Percentiles rank a stretch among this genome's conserved stretches.
Evolutionary conservation across 2,888 invertebrate species (phyloP).

Genomic region (Octodonta nipae): DNA sequence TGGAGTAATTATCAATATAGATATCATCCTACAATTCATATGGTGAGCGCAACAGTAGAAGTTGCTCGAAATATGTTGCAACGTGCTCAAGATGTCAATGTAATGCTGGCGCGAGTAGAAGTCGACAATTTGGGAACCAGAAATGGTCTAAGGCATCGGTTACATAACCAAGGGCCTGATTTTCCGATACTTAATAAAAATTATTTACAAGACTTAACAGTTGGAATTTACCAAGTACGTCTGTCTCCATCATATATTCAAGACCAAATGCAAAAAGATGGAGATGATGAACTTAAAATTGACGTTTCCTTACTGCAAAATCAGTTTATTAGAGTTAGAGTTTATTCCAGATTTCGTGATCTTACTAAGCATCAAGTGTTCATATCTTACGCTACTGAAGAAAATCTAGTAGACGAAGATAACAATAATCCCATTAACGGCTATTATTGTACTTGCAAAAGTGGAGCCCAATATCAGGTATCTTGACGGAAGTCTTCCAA

Average conservation of each 20-base stretch:
- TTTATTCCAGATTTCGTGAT: neutral
- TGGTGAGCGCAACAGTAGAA: neutral
- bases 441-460: constrained; percentile 5
- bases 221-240: constrained; percentile 3
- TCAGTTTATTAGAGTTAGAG: neutral
- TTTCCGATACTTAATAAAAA: constrained; percentile 2
- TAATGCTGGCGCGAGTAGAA: neutral
- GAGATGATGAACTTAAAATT: neutral
- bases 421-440: neutral
- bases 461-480: too few species aligned
- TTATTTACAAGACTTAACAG: constrained; percentile 1
- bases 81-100: neutral
- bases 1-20: neutral
- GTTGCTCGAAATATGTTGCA: neutral
- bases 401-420: neutral
- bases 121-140: neutral
- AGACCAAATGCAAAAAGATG: neutral
- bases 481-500: too few species aligned
- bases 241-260: constrained; percentile 4
- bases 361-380: neutral
- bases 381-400: neutral
- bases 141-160: neutral
- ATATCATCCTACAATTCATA: neutral
- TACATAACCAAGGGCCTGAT: neutral
- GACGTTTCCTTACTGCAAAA: too few species aligned